Percentiles rank a stretch among this genome's conserved stretches.
phyloP scores from a whole-genome alignment of 2,797 vertebrate genomes.

The Chrosomus eos region DNA sequence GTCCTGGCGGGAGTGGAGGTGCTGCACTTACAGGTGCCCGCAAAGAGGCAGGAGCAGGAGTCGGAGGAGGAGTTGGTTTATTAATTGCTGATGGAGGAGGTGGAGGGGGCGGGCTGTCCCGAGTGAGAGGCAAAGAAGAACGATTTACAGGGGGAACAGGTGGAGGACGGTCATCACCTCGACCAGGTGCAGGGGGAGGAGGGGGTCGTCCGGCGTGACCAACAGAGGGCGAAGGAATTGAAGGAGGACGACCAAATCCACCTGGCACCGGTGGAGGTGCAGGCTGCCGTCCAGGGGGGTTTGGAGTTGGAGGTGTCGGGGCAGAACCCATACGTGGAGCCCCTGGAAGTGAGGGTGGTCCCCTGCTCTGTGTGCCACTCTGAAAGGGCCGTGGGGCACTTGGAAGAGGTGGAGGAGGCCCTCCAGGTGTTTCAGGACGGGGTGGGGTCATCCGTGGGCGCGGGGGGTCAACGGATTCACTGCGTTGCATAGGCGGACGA shows the following conservation, averaged over 20 bases:
- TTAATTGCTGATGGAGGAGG: constrained; percentile 66
- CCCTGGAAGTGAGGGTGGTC: constrained; percentile 74
- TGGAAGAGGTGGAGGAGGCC: constrained; percentile 85
- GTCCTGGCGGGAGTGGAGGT: constrained; percentile 84
- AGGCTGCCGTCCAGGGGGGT: constrained; percentile 71
- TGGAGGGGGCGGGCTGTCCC: constrained; percentile 82
- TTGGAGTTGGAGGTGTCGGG: constrained; percentile 65
- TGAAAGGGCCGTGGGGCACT: constrained; percentile 85
- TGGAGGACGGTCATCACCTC: constrained; percentile 78
- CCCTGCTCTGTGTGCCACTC: constrained; percentile 76
- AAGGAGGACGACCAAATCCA: constrained; percentile 67
- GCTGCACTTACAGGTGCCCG: constrained; percentile 70
- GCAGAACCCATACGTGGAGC: constrained; percentile 70
- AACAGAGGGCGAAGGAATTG: constrained; percentile 64
- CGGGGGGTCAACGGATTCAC: constrained; percentile 76
- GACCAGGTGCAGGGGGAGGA: constrained; percentile 79
- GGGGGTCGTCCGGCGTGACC: constrained; percentile 81
- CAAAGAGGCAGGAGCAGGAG: constrained; percentile 70
- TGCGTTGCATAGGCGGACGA: constrained; percentile 75
- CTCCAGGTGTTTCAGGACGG: constrained; percentile 79
- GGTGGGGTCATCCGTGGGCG: constrained; percentile 77
- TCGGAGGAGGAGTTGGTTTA: constrained; percentile 82
- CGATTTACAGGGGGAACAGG: constrained; percentile 77
- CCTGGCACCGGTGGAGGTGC: constrained; percentile 68
- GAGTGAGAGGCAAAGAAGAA: constrained; percentile 70